Evolutionary conservation across 2,888 invertebrate genomes (phyloP).

Genomic region (Sminthurides aquaticus): DNA sequence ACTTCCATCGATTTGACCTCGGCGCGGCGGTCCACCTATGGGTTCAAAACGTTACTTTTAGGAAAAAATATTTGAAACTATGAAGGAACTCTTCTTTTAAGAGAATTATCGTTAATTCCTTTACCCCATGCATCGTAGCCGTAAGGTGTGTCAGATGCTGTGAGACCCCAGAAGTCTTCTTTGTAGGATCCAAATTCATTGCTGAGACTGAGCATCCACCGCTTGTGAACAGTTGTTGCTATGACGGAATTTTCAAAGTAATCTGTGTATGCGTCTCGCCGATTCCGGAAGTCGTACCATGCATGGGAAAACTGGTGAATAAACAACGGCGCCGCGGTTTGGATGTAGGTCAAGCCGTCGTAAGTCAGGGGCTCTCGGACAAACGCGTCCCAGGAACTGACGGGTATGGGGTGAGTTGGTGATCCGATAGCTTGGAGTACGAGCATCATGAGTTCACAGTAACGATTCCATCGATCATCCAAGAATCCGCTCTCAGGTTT

Average conservation of each 20-base stretch:
- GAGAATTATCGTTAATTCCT: no score
- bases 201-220: constrained; percentile 25
- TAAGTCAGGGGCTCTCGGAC: constrained; percentile 28
- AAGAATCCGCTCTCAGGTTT: constrained; percentile 36
- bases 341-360: constrained; percentile 32
- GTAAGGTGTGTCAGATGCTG: constrained; percentile 36
- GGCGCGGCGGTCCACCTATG: constrained; percentile 34
- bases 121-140: constrained; percentile 27
- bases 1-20: constrained; percentile 34
- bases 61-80: not conserved
- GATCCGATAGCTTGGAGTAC: constrained; percentile 38
- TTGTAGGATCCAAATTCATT: constrained; percentile 23
- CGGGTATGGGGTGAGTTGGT: constrained; percentile 35
- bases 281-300: constrained; percentile 34
- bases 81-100: not conserved
- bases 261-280: constrained; percentile 31
- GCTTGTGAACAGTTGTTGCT: constrained; percentile 35
- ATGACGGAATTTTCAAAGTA: constrained; percentile 39
- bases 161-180: constrained; percentile 40
- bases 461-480: constrained; percentile 39
- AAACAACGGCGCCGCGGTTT: constrained; percentile 33
- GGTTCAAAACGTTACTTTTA: constrained; percentile 15
- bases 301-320: constrained; percentile 39
- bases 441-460: constrained; percentile 39
- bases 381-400: constrained; percentile 33